Base-by-base conservation (phyloP, 2,888 invertebrate genomes). In the Leucophenga maculata region DNA sequence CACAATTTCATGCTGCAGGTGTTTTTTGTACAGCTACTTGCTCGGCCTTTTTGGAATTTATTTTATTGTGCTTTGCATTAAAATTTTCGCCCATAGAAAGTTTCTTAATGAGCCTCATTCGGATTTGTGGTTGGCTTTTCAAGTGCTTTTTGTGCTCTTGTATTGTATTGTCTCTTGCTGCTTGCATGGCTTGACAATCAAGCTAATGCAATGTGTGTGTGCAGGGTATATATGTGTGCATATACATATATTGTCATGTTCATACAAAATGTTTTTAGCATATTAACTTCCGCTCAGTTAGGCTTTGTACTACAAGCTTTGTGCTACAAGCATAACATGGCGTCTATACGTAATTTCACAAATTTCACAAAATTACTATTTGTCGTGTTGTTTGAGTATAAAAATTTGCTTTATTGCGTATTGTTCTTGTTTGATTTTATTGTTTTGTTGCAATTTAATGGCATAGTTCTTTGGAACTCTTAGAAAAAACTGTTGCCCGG, bases 101-200 rank as follows among this genome's bases (percentile, higher is more conserved):
- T 79, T 81, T 75, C 78, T 77, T 77, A 77, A 78, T 77, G 76
- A 77, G 81, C 75, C 72, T 72, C 72, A 71, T 75, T 73, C 75
- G 74, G 75, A 73, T 75, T 77, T 76, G 71, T 68, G 70, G 75
- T 68, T 70, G 69, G 72, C 62, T 64, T 64, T 64, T 48, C 62
- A 22, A 64, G 48, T 64, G 62, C 22, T 64, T 64, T 64, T 48
- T 22, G 16, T 50, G n/a, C 8, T 6, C 16, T 16, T 48, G 48
- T 48, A 16, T 48, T n/a, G 26, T 50, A 18, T 18, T 16, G 50
- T 50, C 60, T 69, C 18, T 72, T n/a, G n/a, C n/a, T n/a, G n/a
- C 69, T 72, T 74, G 72, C 26, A 54, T 18, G 13, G 26, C n/a
- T 11, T 64, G 46, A 44, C 18, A 18, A 16, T 54, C 14, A 55